Evolutionary conservation across 2,888 invertebrate genomes (phyloP).

Genomic region (Epiblema foenella): DNA sequence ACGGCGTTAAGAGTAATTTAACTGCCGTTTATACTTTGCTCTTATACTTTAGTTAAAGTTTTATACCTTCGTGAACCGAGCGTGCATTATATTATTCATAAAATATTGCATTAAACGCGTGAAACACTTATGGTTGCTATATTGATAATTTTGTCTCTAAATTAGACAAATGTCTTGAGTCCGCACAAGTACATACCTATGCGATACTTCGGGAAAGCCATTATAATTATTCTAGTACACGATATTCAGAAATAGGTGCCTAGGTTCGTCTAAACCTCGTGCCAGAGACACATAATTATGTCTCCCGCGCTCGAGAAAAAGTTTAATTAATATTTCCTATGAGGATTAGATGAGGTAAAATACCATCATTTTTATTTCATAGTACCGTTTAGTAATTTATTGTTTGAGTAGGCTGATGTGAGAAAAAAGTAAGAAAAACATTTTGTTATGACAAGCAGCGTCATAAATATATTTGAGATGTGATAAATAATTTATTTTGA

Average conservation of each 20-base stretch:
- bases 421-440: background rate
- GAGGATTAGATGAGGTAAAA: too few relatives aligned
- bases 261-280: too few relatives aligned
- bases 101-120: slow-evolving; percentile 15
- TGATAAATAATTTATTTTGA: too few relatives aligned
- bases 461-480: too few relatives aligned
- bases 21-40: slow-evolving; percentile 14
- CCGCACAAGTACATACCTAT: too few relatives aligned
- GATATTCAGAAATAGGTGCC: too few relatives aligned
- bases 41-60: slow-evolving; percentile 24
- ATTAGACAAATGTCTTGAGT: slow-evolving; percentile 2
- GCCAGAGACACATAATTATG: too few relatives aligned
- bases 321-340: too few relatives aligned
- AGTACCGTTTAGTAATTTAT: too few relatives aligned
- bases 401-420: too few relatives aligned
- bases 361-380: too few relatives aligned
- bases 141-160: slow-evolving; percentile 1
- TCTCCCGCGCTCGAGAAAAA: too few relatives aligned
- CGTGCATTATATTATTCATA: slow-evolving; percentile 19
- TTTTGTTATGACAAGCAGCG: background rate
- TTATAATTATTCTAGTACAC: slow-evolving; percentile 28
- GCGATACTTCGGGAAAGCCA: slow-evolving; percentile 27
- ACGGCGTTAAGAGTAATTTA: slow-evolving; percentile 19
- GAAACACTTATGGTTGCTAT: background rate
- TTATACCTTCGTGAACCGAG: background rate